Percentiles rank a stretch among this genome's conserved stretches.
phyloP scores from a whole-genome alignment of 2,113 vertebrate species.

The Dicaeum eximium region DNA sequence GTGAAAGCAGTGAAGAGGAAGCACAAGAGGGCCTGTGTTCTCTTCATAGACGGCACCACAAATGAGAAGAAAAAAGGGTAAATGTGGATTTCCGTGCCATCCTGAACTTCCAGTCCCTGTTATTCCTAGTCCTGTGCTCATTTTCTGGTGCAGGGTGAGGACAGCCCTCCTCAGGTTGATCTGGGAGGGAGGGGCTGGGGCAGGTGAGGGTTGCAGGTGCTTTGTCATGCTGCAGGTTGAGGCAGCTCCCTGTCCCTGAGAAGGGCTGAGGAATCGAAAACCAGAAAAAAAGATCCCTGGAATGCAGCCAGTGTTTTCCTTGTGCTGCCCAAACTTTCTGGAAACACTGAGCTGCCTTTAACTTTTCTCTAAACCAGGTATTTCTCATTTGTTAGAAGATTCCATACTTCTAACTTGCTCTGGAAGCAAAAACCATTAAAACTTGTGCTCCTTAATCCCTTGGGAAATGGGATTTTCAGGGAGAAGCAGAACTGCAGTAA shows the following conservation, averaged over 20 bases:
- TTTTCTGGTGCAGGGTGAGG: background rate
- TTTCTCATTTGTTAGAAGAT: background rate
- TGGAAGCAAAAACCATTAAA: background rate
- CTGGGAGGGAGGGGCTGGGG: background rate
- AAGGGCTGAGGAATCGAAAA: background rate
- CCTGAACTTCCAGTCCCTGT: background rate
- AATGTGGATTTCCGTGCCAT: rapidly evolving
- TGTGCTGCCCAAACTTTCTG: background rate
- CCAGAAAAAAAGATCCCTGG: background rate
- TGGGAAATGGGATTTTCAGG: background rate
- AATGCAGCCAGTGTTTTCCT: background rate
- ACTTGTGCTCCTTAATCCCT: background rate
- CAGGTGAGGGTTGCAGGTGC: background rate
- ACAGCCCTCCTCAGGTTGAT: no score
- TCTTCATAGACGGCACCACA: constrained; percentile 79
- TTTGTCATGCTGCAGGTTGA: background rate
- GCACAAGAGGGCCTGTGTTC: constrained; percentile 79
- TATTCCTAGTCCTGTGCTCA: rapidly evolving
- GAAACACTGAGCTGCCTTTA: background rate
- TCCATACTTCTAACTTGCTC: background rate
- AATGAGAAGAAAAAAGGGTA: constrained; percentile 81
- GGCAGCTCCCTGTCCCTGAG: background rate
- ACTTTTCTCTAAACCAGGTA: background rate
- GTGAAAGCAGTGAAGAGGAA: constrained; percentile 84
- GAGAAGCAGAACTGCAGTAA: background rate